phyloP scores from a whole-genome alignment of 1,140 invertebrate species.

The Aradophagus sp. region DNA sequence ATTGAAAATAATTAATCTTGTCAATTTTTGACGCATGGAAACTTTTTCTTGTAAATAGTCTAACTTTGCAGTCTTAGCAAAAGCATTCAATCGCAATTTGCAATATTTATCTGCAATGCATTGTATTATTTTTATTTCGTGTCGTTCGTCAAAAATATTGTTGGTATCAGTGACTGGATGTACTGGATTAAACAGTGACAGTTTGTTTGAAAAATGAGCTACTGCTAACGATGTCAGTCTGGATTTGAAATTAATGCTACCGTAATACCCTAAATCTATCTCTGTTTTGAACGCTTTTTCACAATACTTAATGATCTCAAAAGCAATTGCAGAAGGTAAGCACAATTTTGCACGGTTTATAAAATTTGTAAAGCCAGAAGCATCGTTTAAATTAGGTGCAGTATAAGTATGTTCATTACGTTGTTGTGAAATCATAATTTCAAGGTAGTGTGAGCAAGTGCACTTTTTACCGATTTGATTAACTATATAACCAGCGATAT shows the following conservation, averaged over 20 bases:
- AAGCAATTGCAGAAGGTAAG: conserved; percentile 9
- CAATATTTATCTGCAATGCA: conserved; percentile 7
- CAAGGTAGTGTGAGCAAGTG: conserved; percentile 10
- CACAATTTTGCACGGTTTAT: conserved; percentile 25
- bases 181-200: conserved; percentile 12
- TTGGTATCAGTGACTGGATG: conserved; percentile 22
- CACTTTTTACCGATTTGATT: conserved; percentile 13
- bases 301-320: conserved; percentile 22
- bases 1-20: conserved; percentile 17
- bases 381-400: background rate
- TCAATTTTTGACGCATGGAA: conserved; percentile 17
- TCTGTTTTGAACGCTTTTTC: conserved; percentile 24
- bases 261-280: conserved; percentile 10
- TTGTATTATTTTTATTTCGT: conserved; percentile 27
- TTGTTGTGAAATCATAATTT: conserved; percentile 2
- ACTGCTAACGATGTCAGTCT: conserved; percentile 2
- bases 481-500: conserved; percentile 20
- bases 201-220: conserved; percentile 1
- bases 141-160: conserved; percentile 5
- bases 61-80: conserved; percentile 13
- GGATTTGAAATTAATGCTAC: conserved; percentile 6
- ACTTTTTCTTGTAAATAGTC: conserved; percentile 14
- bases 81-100: conserved; percentile 14
- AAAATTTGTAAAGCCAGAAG: conserved; percentile 15
- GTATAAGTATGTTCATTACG: conserved; percentile 15